Conservation (phyloP, 2,113 vertebrate genomes). For the Lipophrys pholis region DNA sequence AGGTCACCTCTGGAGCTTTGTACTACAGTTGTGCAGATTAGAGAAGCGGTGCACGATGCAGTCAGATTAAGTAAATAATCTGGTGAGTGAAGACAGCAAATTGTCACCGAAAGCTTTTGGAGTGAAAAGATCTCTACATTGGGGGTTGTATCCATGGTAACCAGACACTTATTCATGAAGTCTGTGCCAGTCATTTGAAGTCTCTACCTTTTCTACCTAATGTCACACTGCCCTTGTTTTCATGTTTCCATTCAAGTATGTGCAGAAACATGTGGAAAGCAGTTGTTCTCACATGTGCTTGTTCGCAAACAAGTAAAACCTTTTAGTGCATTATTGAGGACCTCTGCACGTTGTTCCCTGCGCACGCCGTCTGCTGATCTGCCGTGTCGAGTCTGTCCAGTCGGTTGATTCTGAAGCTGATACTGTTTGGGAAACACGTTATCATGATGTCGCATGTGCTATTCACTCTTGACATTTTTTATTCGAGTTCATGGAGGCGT, state of each 20-base stretch:
- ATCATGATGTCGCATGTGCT: constrained; percentile 6
- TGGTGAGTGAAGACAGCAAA: constrained; percentile 46
- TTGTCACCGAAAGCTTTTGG: constrained; percentile 56
- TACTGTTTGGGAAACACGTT: not conserved
- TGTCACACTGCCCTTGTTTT: too few relatives aligned
- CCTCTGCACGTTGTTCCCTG: not conserved
- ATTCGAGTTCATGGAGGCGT: constrained; percentile 21
- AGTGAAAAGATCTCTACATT: constrained; percentile 32
- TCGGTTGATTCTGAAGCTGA: not conserved
- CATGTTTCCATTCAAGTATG: constrained; percentile 12
- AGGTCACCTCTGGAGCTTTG: constrained; percentile 38
- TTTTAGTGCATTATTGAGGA: constrained; percentile 2
- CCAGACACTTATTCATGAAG: constrained; percentile 67
- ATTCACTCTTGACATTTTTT: constrained; percentile 33
- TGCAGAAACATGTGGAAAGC: constrained; percentile 8
- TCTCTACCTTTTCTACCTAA: constrained; percentile 16
- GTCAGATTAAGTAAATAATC: constrained; percentile 72
- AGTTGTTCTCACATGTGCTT: not conserved
- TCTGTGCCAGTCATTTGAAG: constrained; percentile 36
- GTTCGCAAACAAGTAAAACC: not conserved
- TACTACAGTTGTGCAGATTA: too few relatives aligned
- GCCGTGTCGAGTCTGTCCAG: not conserved
- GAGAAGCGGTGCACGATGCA: not conserved
- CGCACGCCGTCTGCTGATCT: not conserved
- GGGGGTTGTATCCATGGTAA: constrained; percentile 76